A percentile compares a stretch with the other conserved stretches of the same genome.
Evolutionary conservation across 2,113 vertebrate genomes (phyloP).

Genomic region (Brachyhypopomus gauderio): DNA sequence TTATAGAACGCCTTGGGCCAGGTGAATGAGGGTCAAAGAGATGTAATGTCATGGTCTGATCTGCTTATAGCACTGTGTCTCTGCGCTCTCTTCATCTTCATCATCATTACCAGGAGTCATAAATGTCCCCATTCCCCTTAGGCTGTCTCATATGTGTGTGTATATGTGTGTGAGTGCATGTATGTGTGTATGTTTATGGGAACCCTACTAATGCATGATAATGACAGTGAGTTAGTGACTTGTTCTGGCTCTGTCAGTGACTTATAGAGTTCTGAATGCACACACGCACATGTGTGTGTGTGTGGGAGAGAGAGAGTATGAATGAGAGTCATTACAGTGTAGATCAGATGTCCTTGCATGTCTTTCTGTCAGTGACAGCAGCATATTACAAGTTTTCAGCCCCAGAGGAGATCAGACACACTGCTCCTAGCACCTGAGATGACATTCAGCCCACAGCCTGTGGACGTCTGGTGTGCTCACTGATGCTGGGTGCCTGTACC

Average conservation of each 20-base stretch:
- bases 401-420: not conserved
- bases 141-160: not conserved
- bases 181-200: not conserved
- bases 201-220: slow-evolving; percentile 11
- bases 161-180: not conserved
- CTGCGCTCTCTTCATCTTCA: too few species aligned
- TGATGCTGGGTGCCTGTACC: too few species aligned
- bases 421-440: not conserved
- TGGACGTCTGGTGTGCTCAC: too few species aligned
- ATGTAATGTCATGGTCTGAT: not conserved
- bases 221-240: slow-evolving; percentile 34
- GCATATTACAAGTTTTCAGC: not conserved
- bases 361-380: not conserved
- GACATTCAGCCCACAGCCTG: too few species aligned
- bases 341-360: slow-evolving; percentile 16
- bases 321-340: slow-evolving; percentile 3
- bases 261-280: not conserved
- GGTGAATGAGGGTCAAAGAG: slow-evolving; percentile 21
- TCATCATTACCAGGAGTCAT: too few species aligned
- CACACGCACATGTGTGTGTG: not conserved
- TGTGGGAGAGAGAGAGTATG: not conserved
- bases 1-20: slow-evolving; percentile 4
- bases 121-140: too few species aligned
- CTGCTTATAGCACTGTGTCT: too few species aligned
- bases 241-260: not conserved